A percentile compares a stretch with the other conserved stretches of the same genome.
Conservation (phyloP, 37 sponge, comb jelly and placozoan genomes). For the Chondrosia reniformis region DNA sequence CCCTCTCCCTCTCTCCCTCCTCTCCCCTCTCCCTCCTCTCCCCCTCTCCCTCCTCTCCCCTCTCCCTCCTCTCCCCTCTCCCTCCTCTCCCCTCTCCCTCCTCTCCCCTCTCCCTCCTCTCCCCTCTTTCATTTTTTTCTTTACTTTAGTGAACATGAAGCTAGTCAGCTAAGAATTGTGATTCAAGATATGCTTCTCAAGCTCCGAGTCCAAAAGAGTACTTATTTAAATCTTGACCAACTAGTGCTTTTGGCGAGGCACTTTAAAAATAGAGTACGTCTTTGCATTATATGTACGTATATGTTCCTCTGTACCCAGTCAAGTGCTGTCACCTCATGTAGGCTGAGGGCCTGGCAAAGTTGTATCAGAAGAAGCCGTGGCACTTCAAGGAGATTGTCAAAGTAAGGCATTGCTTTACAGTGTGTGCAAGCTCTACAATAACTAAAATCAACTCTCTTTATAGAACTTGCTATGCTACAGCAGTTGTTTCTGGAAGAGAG, state of each 20-base stretch:
- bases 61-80: neutral
- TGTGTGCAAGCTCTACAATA: neutral
- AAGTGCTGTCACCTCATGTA: too few relatives aligned
- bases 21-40: neutral
- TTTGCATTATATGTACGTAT: too few relatives aligned
- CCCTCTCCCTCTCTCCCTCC: neutral
- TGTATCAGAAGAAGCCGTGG: slow-evolving; percentile 11
- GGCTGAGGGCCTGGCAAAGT: slow-evolving; percentile 5
- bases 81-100: neutral
- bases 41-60: neutral
- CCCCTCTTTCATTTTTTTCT: neutral
- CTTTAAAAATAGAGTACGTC: slow-evolving; percentile 56
- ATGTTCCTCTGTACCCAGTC: too few relatives aligned
- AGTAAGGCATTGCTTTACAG: neutral
- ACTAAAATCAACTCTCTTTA: neutral
- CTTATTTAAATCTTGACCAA: neutral
- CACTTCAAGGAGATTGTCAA: neutral
- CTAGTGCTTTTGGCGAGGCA: slow-evolving; percentile 45
- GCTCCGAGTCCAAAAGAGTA: neutral
- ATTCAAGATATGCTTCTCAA: slow-evolving; percentile 12
- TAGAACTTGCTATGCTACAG: slow-evolving; percentile 14
- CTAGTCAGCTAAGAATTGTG: slow-evolving; percentile 1
- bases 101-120: neutral
- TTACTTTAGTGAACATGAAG: neutral
- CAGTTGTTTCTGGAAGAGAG: slow-evolving; percentile 17